phyloP scores from a whole-genome alignment of 2,888 invertebrate genomes.

The Acrobeloides nanus region DNA sequence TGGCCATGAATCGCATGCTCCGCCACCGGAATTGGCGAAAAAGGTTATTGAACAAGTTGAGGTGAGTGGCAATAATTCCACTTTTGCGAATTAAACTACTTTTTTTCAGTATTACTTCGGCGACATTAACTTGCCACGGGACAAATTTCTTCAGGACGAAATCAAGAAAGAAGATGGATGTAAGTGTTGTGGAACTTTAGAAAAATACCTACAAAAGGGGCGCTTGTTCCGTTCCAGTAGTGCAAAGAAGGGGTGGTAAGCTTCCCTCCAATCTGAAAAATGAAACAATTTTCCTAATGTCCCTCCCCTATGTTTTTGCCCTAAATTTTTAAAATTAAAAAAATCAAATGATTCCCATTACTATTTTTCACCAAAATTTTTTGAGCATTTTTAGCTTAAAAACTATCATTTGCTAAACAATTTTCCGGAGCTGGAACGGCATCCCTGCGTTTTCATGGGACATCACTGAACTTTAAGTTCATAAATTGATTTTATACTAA shows the following conservation, averaged over 20 bases:
- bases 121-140: constrained; percentile 80
- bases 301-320: constrained; percentile 3
- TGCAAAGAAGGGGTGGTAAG: too few relatives aligned
- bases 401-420: not conserved
- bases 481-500: too few relatives aligned
- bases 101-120: constrained; percentile 72
- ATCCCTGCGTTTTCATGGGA: not conserved
- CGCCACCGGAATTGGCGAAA: too few relatives aligned
- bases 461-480: constrained; percentile 1
- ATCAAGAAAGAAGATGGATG: constrained; percentile 72
- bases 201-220: too few relatives aligned
- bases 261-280: too few relatives aligned
- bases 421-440: not conserved
- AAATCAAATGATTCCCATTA: not conserved
- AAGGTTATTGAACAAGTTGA: too few relatives aligned
- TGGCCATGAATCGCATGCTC: too few relatives aligned
- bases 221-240: too few relatives aligned
- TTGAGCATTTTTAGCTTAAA: not conserved
- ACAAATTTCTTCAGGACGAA: constrained; percentile 84
- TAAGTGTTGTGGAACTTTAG: constrained; percentile 50
- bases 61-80: too few relatives aligned
- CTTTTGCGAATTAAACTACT: too few relatives aligned
- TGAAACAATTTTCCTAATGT: too few relatives aligned
- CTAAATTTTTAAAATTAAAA: not conserved
- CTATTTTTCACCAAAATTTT: not conserved